Evolutionary conservation across 2,113 vertebrate species (phyloP), one percentile per base, ranked within the genome.

Genomic region (Pomatostomus ruficeps): DNA sequence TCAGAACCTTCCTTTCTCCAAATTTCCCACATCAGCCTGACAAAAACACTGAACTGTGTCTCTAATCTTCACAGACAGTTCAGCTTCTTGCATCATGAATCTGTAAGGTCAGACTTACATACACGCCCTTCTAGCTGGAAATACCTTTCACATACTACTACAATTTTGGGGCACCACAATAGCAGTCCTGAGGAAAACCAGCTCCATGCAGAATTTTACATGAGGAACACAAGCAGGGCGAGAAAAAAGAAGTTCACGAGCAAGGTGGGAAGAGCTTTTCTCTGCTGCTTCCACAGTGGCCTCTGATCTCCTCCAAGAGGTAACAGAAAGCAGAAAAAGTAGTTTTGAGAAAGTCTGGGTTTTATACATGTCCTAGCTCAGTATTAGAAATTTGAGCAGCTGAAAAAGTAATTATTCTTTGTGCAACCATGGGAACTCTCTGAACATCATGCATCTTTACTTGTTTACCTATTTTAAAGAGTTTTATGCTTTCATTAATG

Each of bases 231-330:
- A 35, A 57, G 35, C 42, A 88, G 49, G 7, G 12, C 72, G 35
- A 85, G 74, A 95, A 96, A 95, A 88, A 46, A 91, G 91, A 96
- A 95, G 63, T 80, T 40, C 20, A 25, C 48, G 89, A 87, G 55
- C 0, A 6, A 91, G 35, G n/a, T 66, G 40, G 58, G 54, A 92
- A 91, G 58, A 79, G 14, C 14, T 66, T 68, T 89, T 67, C 38
- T 91, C 42, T 66, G 46, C 33, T 63, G 21, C 83, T 88, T 96
- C 28, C 35, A 81, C n/a, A 75, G 48, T 24, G 23, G 58, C 42
- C 38, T 71, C 45, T 46, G 36, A 52, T 81, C 35, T 51, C 28
- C 10, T 61, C 74, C 38, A 62, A 79, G 40, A 46, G 21, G 10
- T 73, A 84, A 71, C 1, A 6, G 63, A 54, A 82, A 94, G 59